Evolutionary conservation across 2,888 invertebrate genomes (phyloP), one percentile per base, ranked within the genome.

Genomic region (Papilio protenor): DNA sequence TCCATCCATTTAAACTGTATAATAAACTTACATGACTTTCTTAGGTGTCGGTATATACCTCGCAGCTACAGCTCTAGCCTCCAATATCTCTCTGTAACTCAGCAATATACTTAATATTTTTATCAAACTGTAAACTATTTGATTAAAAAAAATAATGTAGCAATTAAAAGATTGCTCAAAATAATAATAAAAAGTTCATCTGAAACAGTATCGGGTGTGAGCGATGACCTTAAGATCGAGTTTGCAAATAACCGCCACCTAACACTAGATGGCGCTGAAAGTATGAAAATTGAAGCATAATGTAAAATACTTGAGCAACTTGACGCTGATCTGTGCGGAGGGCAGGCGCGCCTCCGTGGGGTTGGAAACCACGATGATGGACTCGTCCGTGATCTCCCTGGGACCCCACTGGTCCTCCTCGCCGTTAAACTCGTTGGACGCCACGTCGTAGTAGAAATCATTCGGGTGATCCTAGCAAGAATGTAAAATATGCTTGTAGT

Each of bases 331-430:
- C 79, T 83, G 82, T 0, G 87, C 85, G 47, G 89, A 87, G 0
- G 92, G 92, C 71, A 92, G 86, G 1, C 88, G 85, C 0, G 92
- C 88, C 80, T 92, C 92, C 11, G 91, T 89, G 0, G 92, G 91
- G 81, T 92, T 92, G 75, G 80, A 79, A 8, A 92, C 84, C 0
- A 86, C 78, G 10, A 92, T 79, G 2, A 92, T 81, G 0, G 84
- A 83, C 0, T 85, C 82, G 2, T 86, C 85, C 1, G 23, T 40
- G 11, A 72, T 45, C 0, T 80, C 81, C 0, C 45, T 59, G 6
- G 80, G 78, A 11, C 77, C 76, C 4, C 61, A 59, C 0, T 66
- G 59, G 16, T 71, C 6, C 23, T 73, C 57, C 10, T 80, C 80
- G 2, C 64, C 79, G 1, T 82, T 81, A 1, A 82, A 82, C n/a